These are phyloP conservation scores for Mesocricetus auratus DNA, from an alignment of 2,113 vertebrate species.

Conservation along the genomic window DNA sequence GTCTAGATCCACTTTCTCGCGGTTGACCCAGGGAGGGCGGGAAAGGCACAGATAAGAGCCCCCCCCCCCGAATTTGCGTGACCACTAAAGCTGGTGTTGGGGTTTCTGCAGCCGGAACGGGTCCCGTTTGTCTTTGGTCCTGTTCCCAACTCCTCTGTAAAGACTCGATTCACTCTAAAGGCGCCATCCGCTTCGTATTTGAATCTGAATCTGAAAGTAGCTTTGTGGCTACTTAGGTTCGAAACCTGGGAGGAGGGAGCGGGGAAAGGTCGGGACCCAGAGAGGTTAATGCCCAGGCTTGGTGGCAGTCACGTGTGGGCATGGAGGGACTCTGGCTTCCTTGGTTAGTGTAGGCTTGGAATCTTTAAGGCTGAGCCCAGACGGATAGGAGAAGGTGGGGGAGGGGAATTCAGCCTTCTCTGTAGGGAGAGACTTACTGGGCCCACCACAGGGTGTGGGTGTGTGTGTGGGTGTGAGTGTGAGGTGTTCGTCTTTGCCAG, in stretches of 20 bases:
- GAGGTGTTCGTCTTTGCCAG: constrained; percentile 61
- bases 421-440: constrained; percentile 66
- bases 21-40: constrained; percentile 14
- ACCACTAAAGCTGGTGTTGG: constrained; percentile 10
- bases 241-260: constrained; percentile 56
- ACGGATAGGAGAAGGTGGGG: constrained; percentile 63
- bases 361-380: constrained; percentile 56
- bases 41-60: constrained; percentile 24
- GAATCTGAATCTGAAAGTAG: constrained; percentile 80
- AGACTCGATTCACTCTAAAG: constrained; percentile 46
- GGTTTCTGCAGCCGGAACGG: constrained; percentile 9
- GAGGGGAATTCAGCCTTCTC: constrained; percentile 53
- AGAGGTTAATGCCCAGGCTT: not conserved
- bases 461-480: not conserved
- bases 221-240: constrained; percentile 66
- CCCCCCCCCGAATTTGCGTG: constrained; percentile 54
- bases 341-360: constrained; percentile 61
- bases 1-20: constrained; percentile 35
- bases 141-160: constrained; percentile 28
- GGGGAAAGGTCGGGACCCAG: not conserved
- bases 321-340: constrained; percentile 33
- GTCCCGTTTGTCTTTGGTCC: constrained; percentile 51
- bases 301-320: constrained; percentile 67
- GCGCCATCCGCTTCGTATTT: not conserved
- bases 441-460: constrained; percentile 62